phyloP scores from a whole-genome alignment of 2,113 vertebrate species.

The Cyanistes caeruleus region DNA sequence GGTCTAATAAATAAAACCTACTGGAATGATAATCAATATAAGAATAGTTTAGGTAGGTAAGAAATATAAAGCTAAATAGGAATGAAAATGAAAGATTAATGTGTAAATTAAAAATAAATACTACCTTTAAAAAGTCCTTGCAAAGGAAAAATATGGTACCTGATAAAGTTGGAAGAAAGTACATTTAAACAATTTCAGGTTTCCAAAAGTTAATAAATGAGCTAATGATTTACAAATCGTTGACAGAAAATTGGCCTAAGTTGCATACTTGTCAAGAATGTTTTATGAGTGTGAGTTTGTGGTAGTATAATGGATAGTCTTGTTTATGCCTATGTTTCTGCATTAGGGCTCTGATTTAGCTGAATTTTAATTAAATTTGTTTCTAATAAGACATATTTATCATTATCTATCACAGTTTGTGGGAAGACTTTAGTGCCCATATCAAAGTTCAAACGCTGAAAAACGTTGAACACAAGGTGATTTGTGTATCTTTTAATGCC shows the following conservation, averaged over 20 bases:
- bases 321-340: constrained; percentile 15
- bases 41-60: not conserved
- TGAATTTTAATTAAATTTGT: constrained; percentile 1
- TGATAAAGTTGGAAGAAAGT: not conserved
- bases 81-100: not conserved
- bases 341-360: not conserved
- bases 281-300: not conserved
- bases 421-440: not conserved
- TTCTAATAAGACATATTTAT: constrained; percentile 28
- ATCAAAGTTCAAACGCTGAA: not conserved
- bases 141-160: not conserved
- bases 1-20: not conserved
- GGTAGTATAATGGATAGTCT: not conserved
- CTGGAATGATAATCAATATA: not conserved
- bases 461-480: not conserved
- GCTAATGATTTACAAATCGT: not conserved
- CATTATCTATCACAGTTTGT: not conserved
- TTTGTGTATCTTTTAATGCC: not conserved
- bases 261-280: not conserved
- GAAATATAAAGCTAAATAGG: not conserved
- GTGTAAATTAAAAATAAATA: not conserved
- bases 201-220: not conserved
- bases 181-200: not conserved
- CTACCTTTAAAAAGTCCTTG: not conserved
- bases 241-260: constrained; percentile 23